Evolutionary conservation across 2,888 invertebrate genomes (phyloP).

Genomic region (Aromia moschata): DNA sequence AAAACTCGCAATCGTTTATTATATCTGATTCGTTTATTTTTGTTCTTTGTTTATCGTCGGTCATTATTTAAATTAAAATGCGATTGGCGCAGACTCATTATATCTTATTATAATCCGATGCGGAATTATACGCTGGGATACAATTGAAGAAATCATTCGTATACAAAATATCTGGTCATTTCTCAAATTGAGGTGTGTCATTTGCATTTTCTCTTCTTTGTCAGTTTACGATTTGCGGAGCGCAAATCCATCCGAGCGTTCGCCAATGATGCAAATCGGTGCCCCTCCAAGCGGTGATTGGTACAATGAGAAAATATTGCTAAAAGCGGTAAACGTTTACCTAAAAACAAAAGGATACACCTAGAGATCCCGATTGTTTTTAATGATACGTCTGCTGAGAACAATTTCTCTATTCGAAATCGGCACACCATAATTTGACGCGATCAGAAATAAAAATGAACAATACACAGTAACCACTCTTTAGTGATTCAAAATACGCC

Average conservation of each 20-base stretch:
- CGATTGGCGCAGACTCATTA: conserved; percentile 23
- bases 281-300: conserved; percentile 15
- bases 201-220: conserved; percentile 25
- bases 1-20: conserved; percentile 48
- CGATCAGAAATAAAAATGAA: neutral
- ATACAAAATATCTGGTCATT: conserved; percentile 38
- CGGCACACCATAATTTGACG: conserved; percentile 6
- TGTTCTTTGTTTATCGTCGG: conserved; percentile 49
- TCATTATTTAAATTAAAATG: conserved; percentile 48
- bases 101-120: conserved; percentile 30
- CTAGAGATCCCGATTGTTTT: neutral
- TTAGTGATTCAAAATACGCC: neutral
- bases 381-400: conserved; percentile 10
- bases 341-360: conserved; percentile 16
- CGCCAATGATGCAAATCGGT: conserved; percentile 19
- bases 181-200: conserved; percentile 37
- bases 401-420: neutral
- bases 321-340: conserved; percentile 16
- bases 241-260: conserved; percentile 11
- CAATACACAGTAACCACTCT: neutral
- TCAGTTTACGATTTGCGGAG: conserved; percentile 8
- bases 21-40: conserved; percentile 47
- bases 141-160: conserved; percentile 40
- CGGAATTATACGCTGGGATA: conserved; percentile 38
- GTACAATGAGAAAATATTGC: neutral